These are phyloP conservation scores for Meiosimyza decipiens DNA, from an alignment of 2,888 invertebrate genomes.

Conservation along the genomic window DNA sequence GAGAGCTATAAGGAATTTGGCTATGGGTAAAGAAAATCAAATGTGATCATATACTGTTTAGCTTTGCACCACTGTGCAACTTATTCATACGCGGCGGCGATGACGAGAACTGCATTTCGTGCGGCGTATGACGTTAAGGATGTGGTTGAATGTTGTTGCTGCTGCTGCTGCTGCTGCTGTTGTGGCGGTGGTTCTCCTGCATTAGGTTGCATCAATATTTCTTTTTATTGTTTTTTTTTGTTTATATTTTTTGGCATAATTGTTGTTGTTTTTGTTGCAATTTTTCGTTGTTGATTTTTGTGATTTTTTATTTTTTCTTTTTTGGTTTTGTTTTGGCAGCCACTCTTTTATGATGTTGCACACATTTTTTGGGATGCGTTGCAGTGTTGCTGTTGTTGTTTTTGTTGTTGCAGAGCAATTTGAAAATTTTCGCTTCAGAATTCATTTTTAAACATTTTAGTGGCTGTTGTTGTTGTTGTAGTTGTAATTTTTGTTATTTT, in stretches of 20 bases:
- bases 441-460: conserved; percentile 17
- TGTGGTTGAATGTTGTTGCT: conserved; percentile 9
- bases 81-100: too few relatives aligned
- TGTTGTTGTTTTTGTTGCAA: not conserved
- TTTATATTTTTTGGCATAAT: conserved; percentile 21
- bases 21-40: too few relatives aligned
- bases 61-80: too few relatives aligned
- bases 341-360: conserved; percentile 25
- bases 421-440: conserved; percentile 27
- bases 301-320: conserved; percentile 7
- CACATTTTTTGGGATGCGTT: conserved; percentile 23
- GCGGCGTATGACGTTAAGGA: conserved; percentile 21
- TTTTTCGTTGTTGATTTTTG: conserved; percentile 15
- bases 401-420: conserved; percentile 19
- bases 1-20: too few relatives aligned
- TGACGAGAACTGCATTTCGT: too few relatives aligned
- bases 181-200: conserved; percentile 18
- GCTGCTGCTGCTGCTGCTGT: not conserved
- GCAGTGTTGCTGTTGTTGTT: conserved; percentile 12
- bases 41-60: too few relatives aligned
- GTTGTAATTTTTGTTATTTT: too few relatives aligned
- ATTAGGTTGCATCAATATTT: conserved; percentile 11
- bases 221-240: too few relatives aligned
- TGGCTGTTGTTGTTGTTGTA: conserved; percentile 9
- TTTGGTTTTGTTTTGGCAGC: conserved; percentile 13